Base-by-base conservation (phyloP, 1,140 invertebrate genomes). In the Probaryconus sp. region DNA sequence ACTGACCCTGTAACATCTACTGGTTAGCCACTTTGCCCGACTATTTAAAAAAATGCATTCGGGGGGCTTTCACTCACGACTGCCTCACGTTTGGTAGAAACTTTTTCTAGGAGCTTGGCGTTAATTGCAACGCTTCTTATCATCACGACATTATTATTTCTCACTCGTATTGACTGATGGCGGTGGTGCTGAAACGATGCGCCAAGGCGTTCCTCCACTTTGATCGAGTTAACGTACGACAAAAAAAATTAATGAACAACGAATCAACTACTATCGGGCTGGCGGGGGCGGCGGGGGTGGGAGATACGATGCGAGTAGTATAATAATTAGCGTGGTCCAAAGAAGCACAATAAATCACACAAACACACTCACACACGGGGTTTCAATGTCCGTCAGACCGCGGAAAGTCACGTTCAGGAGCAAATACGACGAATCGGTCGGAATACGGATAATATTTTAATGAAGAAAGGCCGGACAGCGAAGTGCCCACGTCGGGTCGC, bases 401-500 rank as follows among this genome's bases (percentile, higher is more conserved):
- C 69, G 78, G 48, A 61, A 70, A 65, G 67, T 73, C 60, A 69
- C 79, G 67, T 60, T 33, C 47, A 45, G 55, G 61, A 67, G 61
- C 43, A 40, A 48, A 38, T 58, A 51, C 70, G 53, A 33, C 47
- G 50, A 55, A 47, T 67, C 63, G 63, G 50, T 64, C 73, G 61
- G 74, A 63, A 55, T 72, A 75, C 60, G 79, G 78, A 81, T 85
- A 84, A 82, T 86, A 87, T 88, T 86, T 85, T 86, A 88, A 86
- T 86, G 82, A 86, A 84, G 79, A 85, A 86, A 86, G 81, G 81
- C 83, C 85, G 85, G 85, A 87, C 85, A 87, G 84, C 85, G 85
- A 87, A 87, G 85, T 88, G 84, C 85, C 85, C 85, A 84, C 83
- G 83, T 86, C 85, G 86, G 85, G 85, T 87, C 83, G 85, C 85